Evolutionary conservation across 1,140 invertebrate genomes (phyloP).

Genomic region (Paralvinella palmiformis): DNA sequence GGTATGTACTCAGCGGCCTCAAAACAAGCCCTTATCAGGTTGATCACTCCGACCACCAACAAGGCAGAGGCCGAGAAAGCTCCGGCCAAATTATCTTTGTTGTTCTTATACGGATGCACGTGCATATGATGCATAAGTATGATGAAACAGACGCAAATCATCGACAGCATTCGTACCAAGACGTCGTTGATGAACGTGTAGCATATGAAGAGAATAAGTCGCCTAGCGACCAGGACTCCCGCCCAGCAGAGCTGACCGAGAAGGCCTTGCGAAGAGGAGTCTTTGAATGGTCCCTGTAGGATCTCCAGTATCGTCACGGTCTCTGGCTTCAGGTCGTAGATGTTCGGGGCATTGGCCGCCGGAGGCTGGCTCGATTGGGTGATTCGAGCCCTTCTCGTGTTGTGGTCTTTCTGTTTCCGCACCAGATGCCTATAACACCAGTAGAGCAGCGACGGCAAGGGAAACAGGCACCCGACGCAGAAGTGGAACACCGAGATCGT

Average conservation of each 20-base stretch:
- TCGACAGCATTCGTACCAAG: not conserved
- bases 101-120: slow-evolving; percentile 6
- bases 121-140: slow-evolving; percentile 10
- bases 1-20: slow-evolving; percentile 13
- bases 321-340: not conserved
- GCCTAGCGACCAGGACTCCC: slow-evolving; percentile 3
- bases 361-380: no score
- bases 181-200: slow-evolving; percentile 9
- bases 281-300: slow-evolving; percentile 10
- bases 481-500: not conserved
- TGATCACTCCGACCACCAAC: not conserved
- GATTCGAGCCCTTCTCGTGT: no score
- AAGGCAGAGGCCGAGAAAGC: not conserved
- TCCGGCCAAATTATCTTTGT: not conserved
- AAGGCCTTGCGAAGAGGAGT: not conserved
- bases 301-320: not conserved
- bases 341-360: no score
- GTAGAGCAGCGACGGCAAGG: not conserved
- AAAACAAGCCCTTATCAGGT: slow-evolving; percentile 5
- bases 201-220: slow-evolving; percentile 1
- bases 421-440: not conserved
- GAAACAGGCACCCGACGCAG: slow-evolving; percentile 6
- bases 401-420: not conserved
- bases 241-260: not conserved
- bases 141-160: slow-evolving; percentile 7